A percentile compares a stretch with the other conserved stretches of the same genome.
phyloP scores from a whole-genome alignment of 2,113 vertebrate species.

The Epinephelus fuscoguttatus region DNA sequence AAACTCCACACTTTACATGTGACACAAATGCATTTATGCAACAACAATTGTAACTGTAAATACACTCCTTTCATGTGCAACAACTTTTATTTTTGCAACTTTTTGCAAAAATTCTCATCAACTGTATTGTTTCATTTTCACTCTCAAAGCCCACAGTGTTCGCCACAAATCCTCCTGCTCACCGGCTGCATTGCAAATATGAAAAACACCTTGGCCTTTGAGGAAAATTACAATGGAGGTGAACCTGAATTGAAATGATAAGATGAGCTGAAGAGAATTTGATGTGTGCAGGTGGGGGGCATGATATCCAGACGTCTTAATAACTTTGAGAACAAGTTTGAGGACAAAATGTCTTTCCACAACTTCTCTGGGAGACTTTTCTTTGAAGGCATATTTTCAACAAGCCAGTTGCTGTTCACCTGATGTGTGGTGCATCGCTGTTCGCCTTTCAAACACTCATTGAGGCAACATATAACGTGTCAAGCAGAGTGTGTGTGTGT shows the following conservation, averaged over 20 bases:
- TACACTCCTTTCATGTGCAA: too few relatives aligned
- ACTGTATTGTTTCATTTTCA: neutral
- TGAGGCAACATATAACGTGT: constrained; percentile 35
- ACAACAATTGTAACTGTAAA: neutral
- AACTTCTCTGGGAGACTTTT: constrained; percentile 19
- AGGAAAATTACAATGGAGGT: constrained; percentile 7
- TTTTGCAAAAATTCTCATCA: neutral
- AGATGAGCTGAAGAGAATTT: constrained; percentile 16
- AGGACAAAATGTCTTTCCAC: constrained; percentile 49
- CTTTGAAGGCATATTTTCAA: constrained; percentile 27
- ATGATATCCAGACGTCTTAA: constrained; percentile 4
- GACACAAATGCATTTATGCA: neutral
- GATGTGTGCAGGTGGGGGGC: constrained; percentile 14
- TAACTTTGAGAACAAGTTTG: constrained; percentile 33
- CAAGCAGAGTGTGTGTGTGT: constrained; percentile 2
- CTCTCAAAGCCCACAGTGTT: neutral
- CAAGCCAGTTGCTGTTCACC: constrained; percentile 8
- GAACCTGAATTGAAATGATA: constrained; percentile 25
- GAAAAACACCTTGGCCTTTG: constrained; percentile 5
- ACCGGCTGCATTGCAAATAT: neutral
- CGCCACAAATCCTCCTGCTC: neutral
- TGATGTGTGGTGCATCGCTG: constrained; percentile 12
- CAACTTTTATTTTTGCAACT: neutral
- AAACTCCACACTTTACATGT: neutral
- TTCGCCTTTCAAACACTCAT: constrained; percentile 27